Percentiles rank a stretch among this genome's conserved stretches.
Evolutionary conservation across 2,113 vertebrate species (phyloP).

Genomic region (human (Homo sapiens)): GRCh38 chrX:31190501-31191000

Average conservation of each 20-base stretch:
- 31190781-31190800: not conserved
- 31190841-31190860: not conserved
- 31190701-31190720: not conserved
- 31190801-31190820: conserved; percentile 21
- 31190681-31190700: not conserved
- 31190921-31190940: not conserved
- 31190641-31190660: not conserved
- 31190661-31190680: not conserved
- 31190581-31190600: not conserved
- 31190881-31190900: not conserved
- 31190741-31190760: not conserved
- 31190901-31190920: not conserved
- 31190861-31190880: not conserved
- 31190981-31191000: not conserved
- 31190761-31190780: not conserved
- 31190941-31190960: not conserved
- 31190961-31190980: not conserved
- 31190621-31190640: not conserved
- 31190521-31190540: not conserved
- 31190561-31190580: not conserved
- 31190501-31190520: not conserved
- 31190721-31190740: not conserved
- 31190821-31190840: not conserved
- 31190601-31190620: too few relatives aligned
- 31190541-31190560: not conserved